Conservation (phyloP, 2,888 invertebrate genomes). For the Lasioglossum marginatum region DNA sequence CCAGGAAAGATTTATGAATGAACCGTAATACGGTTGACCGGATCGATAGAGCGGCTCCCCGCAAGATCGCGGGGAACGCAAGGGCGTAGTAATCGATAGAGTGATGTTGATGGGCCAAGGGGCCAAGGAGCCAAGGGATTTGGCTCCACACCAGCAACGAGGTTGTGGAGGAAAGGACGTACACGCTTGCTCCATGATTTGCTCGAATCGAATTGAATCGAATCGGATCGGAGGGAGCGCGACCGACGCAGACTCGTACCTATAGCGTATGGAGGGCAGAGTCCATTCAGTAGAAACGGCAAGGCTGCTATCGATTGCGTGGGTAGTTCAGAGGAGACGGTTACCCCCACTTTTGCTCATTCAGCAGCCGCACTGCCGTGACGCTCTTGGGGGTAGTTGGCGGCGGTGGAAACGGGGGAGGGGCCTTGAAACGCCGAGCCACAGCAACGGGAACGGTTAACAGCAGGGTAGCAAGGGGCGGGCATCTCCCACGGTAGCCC, state of each 20-base stretch:
- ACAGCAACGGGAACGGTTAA: not conserved
- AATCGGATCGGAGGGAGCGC: constrained; percentile 14
- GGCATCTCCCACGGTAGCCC: constrained; percentile 36
- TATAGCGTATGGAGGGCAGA: constrained; percentile 77
- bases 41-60: constrained; percentile 82
- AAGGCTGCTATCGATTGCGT: constrained; percentile 83
- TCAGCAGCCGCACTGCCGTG: constrained; percentile 66
- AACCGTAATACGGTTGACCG: constrained; percentile 82
- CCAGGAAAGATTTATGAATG: constrained; percentile 83
- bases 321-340: constrained; percentile 73
- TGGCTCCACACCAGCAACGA: not conserved
- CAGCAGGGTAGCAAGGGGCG: not conserved
- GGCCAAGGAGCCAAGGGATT: not conserved
- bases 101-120: constrained; percentile 69
- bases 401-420: constrained; percentile 26
- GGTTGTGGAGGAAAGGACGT: not conserved
- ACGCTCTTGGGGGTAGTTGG: constrained; percentile 32
- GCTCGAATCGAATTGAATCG: constrained; percentile 1
- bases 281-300: constrained; percentile 83
- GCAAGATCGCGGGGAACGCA: constrained; percentile 57
- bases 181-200: not conserved
- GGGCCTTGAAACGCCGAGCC: constrained; percentile 50
- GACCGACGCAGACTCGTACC: constrained; percentile 64
- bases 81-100: constrained; percentile 83
- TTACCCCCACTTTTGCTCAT: constrained; percentile 66